Conservation (phyloP, 2,113 vertebrate species). For the Cyphomyrus discorhynchus region DNA sequence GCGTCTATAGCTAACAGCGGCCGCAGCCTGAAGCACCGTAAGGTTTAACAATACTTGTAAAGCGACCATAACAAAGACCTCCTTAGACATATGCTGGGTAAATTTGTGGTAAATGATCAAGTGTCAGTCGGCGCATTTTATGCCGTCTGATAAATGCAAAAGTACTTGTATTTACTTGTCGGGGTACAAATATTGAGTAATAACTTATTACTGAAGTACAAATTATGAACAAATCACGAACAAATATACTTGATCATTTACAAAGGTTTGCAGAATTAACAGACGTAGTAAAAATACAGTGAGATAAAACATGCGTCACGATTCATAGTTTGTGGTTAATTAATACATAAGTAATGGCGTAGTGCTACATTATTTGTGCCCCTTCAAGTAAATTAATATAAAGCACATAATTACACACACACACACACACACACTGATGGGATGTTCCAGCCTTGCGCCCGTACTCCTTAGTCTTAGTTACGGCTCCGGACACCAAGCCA, state of each 20-base stretch:
- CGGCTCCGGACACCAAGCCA: neutral
- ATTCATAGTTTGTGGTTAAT: neutral
- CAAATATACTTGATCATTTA: neutral
- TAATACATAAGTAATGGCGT: neutral
- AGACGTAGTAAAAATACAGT: neutral
- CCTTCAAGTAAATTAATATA: neutral
- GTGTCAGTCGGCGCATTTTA: neutral
- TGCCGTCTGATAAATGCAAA: neutral
- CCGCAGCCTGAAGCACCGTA: neutral
- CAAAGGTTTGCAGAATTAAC: neutral
- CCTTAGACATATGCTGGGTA: neutral
- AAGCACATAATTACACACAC: neutral
- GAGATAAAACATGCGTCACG: neutral
- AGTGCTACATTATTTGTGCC: neutral
- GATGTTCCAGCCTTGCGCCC: neutral
- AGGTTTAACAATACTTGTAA: neutral
- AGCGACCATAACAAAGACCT: neutral
- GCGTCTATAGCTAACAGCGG: neutral
- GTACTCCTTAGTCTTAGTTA: neutral
- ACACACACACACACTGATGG: neutral
- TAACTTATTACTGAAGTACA: neutral
- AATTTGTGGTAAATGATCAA: neutral
- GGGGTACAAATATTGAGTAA: neutral
- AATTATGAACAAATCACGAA: neutral
- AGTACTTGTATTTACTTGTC: no score